A percentile compares a stretch with the other conserved stretches of the same genome.
phyloP scores from a whole-genome alignment of 2,797 vertebrate genomes.

The Siniperca obscura region DNA sequence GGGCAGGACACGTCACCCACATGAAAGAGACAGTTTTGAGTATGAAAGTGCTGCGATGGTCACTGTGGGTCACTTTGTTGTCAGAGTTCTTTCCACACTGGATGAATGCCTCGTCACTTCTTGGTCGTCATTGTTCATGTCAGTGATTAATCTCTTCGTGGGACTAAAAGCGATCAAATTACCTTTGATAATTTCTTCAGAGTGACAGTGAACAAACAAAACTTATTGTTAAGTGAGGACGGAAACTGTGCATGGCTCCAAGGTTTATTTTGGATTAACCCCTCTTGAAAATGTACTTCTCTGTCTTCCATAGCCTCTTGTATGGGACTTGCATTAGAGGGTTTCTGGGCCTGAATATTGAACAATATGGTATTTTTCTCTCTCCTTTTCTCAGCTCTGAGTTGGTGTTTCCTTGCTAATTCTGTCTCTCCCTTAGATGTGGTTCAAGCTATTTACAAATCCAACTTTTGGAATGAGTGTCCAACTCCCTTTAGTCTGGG shows the following conservation, averaged over 20 bases:
- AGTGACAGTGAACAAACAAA: conserved; percentile 47
- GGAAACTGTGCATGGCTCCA: conserved; percentile 39
- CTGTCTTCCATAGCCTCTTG: conserved; percentile 41
- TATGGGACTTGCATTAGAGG: conserved; percentile 56
- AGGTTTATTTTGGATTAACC: conserved; percentile 56
- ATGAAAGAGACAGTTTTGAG: conserved; percentile 42
- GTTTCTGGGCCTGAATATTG: conserved; percentile 63
- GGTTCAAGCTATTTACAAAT: conserved; percentile 80
- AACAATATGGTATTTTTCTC: conserved; percentile 62
- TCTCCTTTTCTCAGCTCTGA: conserved; percentile 65
- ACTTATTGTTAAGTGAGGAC: conserved; percentile 37
- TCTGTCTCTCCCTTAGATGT: conserved; percentile 84
- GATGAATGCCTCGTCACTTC: conserved; percentile 7
- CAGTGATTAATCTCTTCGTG: conserved; percentile 29
- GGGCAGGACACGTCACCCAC: conserved; percentile 56
- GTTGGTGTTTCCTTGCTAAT: conserved; percentile 82
- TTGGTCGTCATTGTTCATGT: conserved; percentile 31
- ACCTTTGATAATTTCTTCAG: conserved; percentile 44
- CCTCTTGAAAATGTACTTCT: conserved; percentile 45
- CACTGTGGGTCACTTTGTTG: conserved; percentile 29
- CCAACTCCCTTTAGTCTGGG: conserved; percentile 86
- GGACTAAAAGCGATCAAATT: conserved; percentile 32
- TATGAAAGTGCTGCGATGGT: conserved; percentile 35
- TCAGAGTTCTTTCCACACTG: conserved; percentile 18
- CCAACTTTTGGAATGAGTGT: conserved; percentile 85